Evolutionary conservation across 2,113 vertebrate species (phyloP).

Genomic region (Lota lota): DNA sequence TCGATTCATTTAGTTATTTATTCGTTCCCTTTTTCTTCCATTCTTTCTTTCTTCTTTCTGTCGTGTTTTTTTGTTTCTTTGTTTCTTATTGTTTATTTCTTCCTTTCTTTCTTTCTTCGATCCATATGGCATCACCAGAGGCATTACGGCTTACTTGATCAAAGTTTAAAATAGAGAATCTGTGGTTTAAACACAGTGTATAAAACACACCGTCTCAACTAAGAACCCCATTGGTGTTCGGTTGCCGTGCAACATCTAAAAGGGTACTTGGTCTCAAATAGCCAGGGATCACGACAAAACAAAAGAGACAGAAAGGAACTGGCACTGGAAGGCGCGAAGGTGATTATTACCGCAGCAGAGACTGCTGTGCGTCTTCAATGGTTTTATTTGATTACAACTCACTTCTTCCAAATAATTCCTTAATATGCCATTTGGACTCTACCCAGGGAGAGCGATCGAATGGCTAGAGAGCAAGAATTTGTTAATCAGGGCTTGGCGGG

Average conservation of each 20-base stretch:
- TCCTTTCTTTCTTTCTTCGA: constrained; percentile 16
- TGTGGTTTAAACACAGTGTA: constrained; percentile 7
- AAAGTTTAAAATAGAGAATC: not conserved
- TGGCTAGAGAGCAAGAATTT: constrained; percentile 64
- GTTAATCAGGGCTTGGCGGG: constrained; percentile 61
- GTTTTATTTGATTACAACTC: constrained; percentile 60
- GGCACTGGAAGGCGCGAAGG: constrained; percentile 22
- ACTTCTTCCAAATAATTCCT: constrained; percentile 68
- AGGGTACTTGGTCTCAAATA: constrained; percentile 1
- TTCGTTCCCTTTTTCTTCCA: not conserved
- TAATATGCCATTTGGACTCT: constrained; percentile 60
- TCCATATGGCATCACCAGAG: constrained; percentile 1
- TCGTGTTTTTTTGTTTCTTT: not conserved
- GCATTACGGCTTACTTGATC: not conserved
- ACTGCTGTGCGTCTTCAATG: constrained; percentile 45
- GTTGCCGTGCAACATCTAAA: constrained; percentile 35
- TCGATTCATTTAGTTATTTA: too few relatives aligned
- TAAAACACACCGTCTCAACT: constrained; percentile 8
- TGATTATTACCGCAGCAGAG: constrained; percentile 36
- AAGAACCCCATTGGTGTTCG: not conserved
- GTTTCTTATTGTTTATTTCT: not conserved
- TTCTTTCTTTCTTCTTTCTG: constrained; percentile 15
- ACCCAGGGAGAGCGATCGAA: constrained; percentile 76
- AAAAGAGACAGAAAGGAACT: constrained; percentile 3
- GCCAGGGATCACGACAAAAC: constrained; percentile 17